These are phyloP conservation scores for Cryptoprocta ferox DNA, from an alignment of 2,797 vertebrate species.

Conservation along the genomic window DNA sequence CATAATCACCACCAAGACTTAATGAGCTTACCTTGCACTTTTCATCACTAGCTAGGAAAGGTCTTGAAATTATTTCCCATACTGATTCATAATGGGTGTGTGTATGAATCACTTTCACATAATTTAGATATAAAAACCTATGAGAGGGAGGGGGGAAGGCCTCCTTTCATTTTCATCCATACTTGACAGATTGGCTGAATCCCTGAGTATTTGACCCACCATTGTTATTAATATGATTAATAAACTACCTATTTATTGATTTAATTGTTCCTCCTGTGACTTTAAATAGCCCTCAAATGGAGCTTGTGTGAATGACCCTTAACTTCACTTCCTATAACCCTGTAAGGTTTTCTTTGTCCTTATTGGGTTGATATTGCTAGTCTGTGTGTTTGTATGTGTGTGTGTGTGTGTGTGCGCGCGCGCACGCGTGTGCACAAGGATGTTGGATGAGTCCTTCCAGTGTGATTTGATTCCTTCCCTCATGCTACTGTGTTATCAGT, in stretches of 20 bases:
- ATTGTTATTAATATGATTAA: constrained; percentile 70
- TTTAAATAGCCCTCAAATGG: constrained; percentile 54
- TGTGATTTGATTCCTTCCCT: constrained; percentile 41
- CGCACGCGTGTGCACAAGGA: background rate
- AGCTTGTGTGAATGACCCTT: constrained; percentile 11
- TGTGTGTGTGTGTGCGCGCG: rapidly evolving
- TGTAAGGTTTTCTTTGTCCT: background rate
- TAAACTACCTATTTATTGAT: constrained; percentile 76
- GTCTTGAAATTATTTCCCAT: constrained; percentile 43
- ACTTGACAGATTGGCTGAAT: constrained; percentile 21
- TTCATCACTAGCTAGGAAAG: constrained; percentile 40
- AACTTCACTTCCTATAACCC: constrained; percentile 12
- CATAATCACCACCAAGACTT: background rate
- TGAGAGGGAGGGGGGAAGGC: background rate
- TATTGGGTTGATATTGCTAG: background rate
- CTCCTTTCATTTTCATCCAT: constrained; percentile 43
- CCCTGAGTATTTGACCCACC: constrained; percentile 58
- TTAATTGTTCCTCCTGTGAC: constrained; percentile 65
- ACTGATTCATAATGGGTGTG: constrained; percentile 48
- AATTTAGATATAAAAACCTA: constrained; percentile 61
- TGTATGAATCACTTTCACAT: constrained; percentile 50
- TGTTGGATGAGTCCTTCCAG: constrained; percentile 3
- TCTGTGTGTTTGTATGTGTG: background rate
- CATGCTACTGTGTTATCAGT: background rate
- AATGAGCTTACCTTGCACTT: constrained; percentile 51